Evolutionary conservation across 2,888 invertebrate species (phyloP), one percentile per base, ranked within the genome.

Genomic region (Marronus borbonicus): DNA sequence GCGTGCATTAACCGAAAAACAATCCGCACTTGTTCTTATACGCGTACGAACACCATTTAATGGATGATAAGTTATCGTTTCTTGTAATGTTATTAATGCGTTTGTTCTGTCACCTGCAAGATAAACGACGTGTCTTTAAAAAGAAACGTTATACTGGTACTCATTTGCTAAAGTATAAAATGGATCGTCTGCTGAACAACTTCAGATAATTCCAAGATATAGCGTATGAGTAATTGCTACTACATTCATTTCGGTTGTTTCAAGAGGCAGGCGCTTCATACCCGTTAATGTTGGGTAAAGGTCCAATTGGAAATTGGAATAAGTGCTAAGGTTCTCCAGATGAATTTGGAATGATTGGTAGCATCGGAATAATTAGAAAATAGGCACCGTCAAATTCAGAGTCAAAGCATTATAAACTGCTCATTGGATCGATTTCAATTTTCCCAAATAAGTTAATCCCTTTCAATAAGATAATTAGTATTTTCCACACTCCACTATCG

Each of bases 51-150:
- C 31, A 36, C 3, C 52, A 76, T 65, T 76, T 52, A 65, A 36
- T 52, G 17, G 31, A 10, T 8, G 76, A 52, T 76, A 76, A 50
- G 50, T 24, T 64, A 64, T 76, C 76, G 31, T 20, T 14, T 50
- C 52, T 50, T 76, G 50, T 60, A 75, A 75, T 44, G 60, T 36
- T 60, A 20, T 75, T 75, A 76, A 75, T 65, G 76, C 65, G 44
- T 65, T 76, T 76, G 65, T 50, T 65, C 65, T 65, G 76, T 65
- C 17, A 65, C 17, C 17, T 76, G 20, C 12, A 17, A 50, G 65
- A 76, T 65, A 65, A 75, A 28, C 49, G 49, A 44, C 28, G 8
- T 20, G 20, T 55, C 36, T n/a, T 7, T 55, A 36, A 36, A 70
- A 70, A 36, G 70, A 31, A 70, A 8, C 14, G 31, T 36, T 70